These are phyloP conservation scores for Rhodophaea formosa DNA, from an alignment of 2,888 invertebrate genomes.

Conservation along the genomic window DNA sequence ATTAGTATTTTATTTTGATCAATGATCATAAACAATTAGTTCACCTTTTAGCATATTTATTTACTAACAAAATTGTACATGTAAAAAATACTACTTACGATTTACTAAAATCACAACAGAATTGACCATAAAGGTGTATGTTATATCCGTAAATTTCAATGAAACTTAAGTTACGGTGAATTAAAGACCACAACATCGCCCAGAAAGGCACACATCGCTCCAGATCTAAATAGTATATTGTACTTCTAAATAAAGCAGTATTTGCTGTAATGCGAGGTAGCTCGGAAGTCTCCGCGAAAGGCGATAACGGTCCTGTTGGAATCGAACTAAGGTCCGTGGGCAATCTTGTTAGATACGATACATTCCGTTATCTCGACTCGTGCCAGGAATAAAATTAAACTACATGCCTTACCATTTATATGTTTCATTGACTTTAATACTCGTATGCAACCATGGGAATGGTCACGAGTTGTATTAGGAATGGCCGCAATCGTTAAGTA, in stretches of 20 bases:
- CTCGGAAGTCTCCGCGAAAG: conserved; percentile 58
- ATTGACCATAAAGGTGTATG: neutral
- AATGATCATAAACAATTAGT: too few relatives aligned
- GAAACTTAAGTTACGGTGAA: neutral
- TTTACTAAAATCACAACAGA: too few relatives aligned
- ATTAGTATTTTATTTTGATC: too few relatives aligned
- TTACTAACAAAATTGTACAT: too few relatives aligned
- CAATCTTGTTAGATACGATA: conserved; percentile 47
- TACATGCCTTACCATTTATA: conserved; percentile 12
- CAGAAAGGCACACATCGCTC: neutral
- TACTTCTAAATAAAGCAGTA: conserved; percentile 10
- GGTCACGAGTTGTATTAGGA: conserved; percentile 4
- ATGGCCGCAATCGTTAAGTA: conserved; percentile 1
- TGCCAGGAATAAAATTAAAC: conserved; percentile 19
- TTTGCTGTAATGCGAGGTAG: conserved; percentile 23
- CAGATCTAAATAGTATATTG: conserved; percentile 3
- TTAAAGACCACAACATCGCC: neutral
- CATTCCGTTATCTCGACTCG: conserved; percentile 22
- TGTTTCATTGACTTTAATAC: conserved; percentile 8
- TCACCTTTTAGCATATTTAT: too few relatives aligned
- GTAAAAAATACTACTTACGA: too few relatives aligned
- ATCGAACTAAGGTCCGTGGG: conserved; percentile 44
- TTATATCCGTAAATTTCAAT: neutral
- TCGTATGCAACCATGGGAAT: conserved; percentile 15
- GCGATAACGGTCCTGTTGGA: conserved; percentile 58